Evolutionary conservation across 2,113 vertebrate species (phyloP).

Genomic region (Hyperoodon ampullatus): DNA sequence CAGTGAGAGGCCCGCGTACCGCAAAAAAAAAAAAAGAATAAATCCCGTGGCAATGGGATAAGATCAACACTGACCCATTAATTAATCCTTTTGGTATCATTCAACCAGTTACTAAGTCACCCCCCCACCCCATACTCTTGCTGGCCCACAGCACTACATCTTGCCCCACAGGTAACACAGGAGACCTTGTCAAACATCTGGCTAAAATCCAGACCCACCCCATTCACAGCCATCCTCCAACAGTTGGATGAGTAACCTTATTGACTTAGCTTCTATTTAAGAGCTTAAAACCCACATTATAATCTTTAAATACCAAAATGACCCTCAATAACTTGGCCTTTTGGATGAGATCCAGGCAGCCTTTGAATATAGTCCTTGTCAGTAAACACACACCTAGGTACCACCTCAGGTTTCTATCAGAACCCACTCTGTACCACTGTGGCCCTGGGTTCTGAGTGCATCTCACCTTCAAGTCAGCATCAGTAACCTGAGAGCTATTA

Average conservation of each 20-base stretch:
- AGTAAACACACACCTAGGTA: background rate
- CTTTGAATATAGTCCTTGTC: background rate
- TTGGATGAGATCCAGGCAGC: background rate
- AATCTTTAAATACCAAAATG: background rate
- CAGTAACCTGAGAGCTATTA: background rate
- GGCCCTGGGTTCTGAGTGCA: background rate
- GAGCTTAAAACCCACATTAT: background rate
- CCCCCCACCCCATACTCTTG: background rate
- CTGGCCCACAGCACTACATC: background rate
- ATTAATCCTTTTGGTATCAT: conserved; percentile 18
- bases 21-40: too few relatives aligned
- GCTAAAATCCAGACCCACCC: background rate
- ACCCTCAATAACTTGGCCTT: background rate
- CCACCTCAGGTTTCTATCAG: background rate
- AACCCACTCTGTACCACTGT: background rate
- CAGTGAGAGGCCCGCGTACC: too few relatives aligned
- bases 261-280: background rate
- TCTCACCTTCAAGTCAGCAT: background rate
- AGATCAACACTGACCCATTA: background rate
- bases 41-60: background rate
- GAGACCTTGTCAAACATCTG: background rate
- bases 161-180: background rate
- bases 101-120: background rate
- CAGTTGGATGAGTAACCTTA: background rate
- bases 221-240: background rate